Percentiles rank a stretch among this genome's conserved stretches.
Conservation (phyloP, 2,888 invertebrate genomes). For the Linyphia triangularis region DNA sequence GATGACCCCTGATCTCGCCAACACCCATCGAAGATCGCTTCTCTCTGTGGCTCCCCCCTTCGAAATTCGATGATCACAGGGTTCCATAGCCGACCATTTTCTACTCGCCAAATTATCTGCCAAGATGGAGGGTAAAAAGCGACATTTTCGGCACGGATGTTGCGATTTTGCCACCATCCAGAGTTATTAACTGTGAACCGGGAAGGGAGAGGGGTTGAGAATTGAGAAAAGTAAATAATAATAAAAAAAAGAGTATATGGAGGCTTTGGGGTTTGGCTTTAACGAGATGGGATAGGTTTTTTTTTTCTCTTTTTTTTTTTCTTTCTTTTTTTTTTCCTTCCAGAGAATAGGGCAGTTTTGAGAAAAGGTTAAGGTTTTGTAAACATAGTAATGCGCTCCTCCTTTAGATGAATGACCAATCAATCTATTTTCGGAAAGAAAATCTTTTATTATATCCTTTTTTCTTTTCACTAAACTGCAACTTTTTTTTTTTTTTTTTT, state of each 20-base stretch:
- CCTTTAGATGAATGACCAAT: not conserved
- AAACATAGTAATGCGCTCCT: not conserved
- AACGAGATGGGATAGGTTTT: slow-evolving; percentile 33
- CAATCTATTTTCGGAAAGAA: too few species aligned
- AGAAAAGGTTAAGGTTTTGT: not conserved
- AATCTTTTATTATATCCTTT: too few species aligned
- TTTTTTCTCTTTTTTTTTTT: too few species aligned
- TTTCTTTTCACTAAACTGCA: too few species aligned
- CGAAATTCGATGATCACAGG: slow-evolving; percentile 66
- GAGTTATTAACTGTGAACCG: not conserved
- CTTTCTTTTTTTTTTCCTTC: too few species aligned
- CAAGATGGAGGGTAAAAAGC: slow-evolving; percentile 28
- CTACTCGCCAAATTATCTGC: slow-evolving; percentile 26
- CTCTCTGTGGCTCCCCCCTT: not conserved
- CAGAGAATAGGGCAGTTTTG: not conserved
- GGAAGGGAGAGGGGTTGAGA: not conserved
- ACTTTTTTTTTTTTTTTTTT: too few species aligned
- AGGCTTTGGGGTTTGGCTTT: not conserved
- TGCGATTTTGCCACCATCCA: slow-evolving; percentile 50
- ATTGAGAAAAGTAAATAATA: not conserved
- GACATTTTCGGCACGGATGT: slow-evolving; percentile 44
- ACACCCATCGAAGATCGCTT: slow-evolving; percentile 50
- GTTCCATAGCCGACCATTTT: slow-evolving; percentile 43
- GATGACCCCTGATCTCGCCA: slow-evolving; percentile 61
- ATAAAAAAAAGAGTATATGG: not conserved